Conservation (phyloP, 2,797 vertebrate genomes). For the Alosa sapidissima region DNA sequence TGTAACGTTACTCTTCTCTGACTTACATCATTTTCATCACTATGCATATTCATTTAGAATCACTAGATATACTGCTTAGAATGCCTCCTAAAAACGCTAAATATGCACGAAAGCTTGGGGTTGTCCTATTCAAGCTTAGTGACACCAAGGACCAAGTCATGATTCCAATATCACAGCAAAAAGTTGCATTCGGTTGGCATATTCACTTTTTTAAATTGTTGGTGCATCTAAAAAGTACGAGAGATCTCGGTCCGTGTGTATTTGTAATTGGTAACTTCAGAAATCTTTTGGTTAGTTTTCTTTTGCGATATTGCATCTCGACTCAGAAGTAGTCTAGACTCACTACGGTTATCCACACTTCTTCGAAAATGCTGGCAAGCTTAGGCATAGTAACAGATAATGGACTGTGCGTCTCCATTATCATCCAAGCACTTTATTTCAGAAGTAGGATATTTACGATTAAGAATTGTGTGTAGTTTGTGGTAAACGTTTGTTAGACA, state of each 20-base stretch:
- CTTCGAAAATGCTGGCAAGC: background rate
- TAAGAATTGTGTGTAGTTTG: too few species aligned
- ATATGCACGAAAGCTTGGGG: background rate
- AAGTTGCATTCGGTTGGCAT: background rate
- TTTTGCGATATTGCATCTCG: background rate
- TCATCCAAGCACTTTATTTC: background rate
- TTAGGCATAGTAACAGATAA: background rate
- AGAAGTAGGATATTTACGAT: background rate
- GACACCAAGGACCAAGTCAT: background rate
- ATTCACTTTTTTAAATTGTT: background rate
- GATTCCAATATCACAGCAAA: background rate
- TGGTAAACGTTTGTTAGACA: background rate
- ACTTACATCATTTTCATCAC: background rate
- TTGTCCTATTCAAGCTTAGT: background rate
- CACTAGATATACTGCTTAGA: background rate
- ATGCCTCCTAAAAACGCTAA: background rate
- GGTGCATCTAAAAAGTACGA: background rate
- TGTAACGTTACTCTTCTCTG: background rate
- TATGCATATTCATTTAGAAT: background rate
- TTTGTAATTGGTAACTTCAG: background rate
- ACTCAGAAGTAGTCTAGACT: background rate
- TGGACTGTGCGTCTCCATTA: background rate
- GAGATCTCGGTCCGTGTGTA: background rate
- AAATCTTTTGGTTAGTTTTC: background rate
- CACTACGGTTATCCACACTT: background rate